Evolutionary conservation across 2,797 vertebrate species (phyloP).

Genomic region (Merluccius polli): DNA sequence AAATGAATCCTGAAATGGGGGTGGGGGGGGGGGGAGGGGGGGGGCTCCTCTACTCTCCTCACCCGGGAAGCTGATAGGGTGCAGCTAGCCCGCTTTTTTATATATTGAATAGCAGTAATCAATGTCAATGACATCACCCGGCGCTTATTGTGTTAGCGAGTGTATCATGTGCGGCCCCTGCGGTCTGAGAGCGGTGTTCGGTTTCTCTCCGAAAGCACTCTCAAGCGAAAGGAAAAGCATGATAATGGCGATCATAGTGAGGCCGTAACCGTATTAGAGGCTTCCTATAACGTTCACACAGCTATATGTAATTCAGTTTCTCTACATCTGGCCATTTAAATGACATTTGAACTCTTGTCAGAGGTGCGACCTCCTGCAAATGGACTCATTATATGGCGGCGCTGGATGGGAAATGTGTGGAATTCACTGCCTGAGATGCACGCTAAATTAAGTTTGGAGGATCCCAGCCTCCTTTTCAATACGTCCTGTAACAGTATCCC

Average conservation of each 20-base stretch:
- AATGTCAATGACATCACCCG: neutral
- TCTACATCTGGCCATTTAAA: neutral
- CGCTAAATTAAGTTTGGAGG: constrained; percentile 52
- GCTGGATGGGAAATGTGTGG: constrained; percentile 19
- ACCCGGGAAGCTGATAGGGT: neutral
- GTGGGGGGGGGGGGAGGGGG: no score
- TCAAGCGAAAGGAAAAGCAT: neutral
- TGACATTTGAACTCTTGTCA: constrained; percentile 60
- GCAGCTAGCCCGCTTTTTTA: neutral
- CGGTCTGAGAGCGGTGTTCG: neutral
- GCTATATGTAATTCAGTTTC: neutral
- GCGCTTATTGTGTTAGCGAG: neutral
- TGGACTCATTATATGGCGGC: constrained; percentile 26
- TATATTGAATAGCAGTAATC: constrained; percentile 1
- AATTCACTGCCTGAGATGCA: constrained; percentile 21
- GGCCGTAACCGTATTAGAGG: neutral
- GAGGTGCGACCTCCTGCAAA: constrained; percentile 25
- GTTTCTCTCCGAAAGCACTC: neutral
- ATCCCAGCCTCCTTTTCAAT: constrained; percentile 28
- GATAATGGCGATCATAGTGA: neutral
- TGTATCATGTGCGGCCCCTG: neutral
- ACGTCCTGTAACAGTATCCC: constrained; percentile 66
- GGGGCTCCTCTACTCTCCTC: neutral
- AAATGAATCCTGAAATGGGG: neutral
- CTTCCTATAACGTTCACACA: neutral